Evolutionary conservation across 2,888 invertebrate species (phyloP), one percentile per base, ranked within the genome.

Genomic region (Lepeophtheirus nordmannii): DNA sequence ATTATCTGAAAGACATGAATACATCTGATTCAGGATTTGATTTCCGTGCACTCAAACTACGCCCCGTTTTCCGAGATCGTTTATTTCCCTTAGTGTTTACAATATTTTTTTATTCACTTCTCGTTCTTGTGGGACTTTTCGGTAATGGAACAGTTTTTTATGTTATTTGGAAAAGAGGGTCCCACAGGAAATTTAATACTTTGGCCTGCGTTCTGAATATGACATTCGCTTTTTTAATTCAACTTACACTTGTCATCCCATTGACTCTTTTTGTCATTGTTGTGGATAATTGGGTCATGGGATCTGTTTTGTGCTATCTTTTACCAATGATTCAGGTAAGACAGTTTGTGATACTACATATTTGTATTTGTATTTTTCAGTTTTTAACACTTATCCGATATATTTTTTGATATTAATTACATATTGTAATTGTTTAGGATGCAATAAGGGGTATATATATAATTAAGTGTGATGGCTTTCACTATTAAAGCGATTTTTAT

Each of bases 261-360:
- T 78, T 85, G 10, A 81, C 85, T 0, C 73, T 85, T 69, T 81
- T 82, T 70, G 83, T 85, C 62, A 77, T 85, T 71, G 76, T 85
- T 53, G 77, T 85, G 68, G 82, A 83, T 72, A 85, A 85, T 73
- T 85, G 85, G 85, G 78, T 85, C 68, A 82, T 85, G 71, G 85
- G 85, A 10, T 82, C 83, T 70, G 81, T 85, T 70, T 73, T 85
- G 68, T 86, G 86, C 75, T 84, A 81, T 73, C 83, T 84, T 72
- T 73, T 85, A 70, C 85, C 86, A 0, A 84, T 86, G 82, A 73
- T 85, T 71, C 86, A 85, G 80, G 83, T 83, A 72, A 76, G 78
- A 74, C 30, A 57, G 12, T 57, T 30, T 7, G n/a, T n/a, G n/a
- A n/a, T n/a, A 22, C 10, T 20, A 56, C 22, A 46, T 10, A 56